phyloP scores from a whole-genome alignment of 1,140 invertebrate species.

The Apis laboriosa region DNA sequence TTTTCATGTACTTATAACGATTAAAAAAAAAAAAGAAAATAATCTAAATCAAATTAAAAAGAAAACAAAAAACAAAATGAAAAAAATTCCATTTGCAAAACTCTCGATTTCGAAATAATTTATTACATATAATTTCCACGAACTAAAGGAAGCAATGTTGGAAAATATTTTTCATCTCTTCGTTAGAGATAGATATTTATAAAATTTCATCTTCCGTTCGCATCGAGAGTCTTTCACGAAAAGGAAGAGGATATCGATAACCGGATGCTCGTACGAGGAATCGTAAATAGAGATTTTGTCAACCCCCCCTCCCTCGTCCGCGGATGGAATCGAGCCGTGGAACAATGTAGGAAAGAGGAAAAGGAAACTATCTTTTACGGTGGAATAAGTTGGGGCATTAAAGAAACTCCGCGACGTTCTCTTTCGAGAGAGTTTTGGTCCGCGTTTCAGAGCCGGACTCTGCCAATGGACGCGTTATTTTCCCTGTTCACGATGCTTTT shows the following conservation, averaged over 20 bases:
- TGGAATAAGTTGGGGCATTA: constrained; percentile 28
- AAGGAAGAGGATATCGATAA: neutral
- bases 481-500: constrained; percentile 8
- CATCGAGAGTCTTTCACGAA: neutral
- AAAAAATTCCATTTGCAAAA: no score
- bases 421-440: neutral
- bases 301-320: neutral
- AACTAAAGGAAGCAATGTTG: neutral
- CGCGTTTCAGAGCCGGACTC: neutral
- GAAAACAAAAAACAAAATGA: no score
- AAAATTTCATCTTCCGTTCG: constrained; percentile 2
- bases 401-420: constrained; percentile 18
- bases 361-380: constrained; percentile 17
- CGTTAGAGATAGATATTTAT: neutral
- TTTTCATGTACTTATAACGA: no score
- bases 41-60: no score
- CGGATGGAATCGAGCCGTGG: constrained; percentile 1
- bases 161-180: neutral
- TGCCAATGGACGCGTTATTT: neutral
- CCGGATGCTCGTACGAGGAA: neutral
- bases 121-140: neutral
- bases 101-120: no score
- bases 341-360: neutral
- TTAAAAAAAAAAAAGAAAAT: no score
- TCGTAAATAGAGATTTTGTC: constrained; percentile 17